Evolutionary conservation across 2,797 vertebrate genomes (phyloP).

Genomic region (Schizothorax lantsangensis): DNA sequence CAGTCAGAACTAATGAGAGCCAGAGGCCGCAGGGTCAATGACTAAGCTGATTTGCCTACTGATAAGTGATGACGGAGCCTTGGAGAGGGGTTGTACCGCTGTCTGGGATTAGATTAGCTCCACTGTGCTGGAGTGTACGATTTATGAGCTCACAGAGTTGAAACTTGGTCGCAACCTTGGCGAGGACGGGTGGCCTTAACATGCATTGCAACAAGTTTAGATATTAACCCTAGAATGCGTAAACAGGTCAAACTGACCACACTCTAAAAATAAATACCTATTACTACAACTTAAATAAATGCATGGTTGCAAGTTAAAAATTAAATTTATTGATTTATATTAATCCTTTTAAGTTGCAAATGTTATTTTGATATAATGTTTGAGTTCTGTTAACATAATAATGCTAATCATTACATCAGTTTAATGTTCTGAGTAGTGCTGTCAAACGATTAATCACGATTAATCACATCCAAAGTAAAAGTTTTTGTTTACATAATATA

Average conservation of each 20-base stretch:
- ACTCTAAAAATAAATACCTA: not conserved
- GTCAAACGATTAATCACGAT: no score
- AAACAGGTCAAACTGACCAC: not conserved
- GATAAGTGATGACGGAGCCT: constrained; percentile 74
- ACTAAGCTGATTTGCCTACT: constrained; percentile 88
- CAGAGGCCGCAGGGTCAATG: constrained; percentile 81
- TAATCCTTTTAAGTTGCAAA: no score
- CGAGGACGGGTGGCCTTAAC: not conserved
- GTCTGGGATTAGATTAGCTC: constrained; percentile 13
- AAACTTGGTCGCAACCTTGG: not conserved
- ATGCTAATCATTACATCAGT: not conserved
- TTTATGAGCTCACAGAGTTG: not conserved
- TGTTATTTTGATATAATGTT: no score
- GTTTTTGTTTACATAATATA: no score
- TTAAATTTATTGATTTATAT: not conserved
- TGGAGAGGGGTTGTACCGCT: constrained; percentile 48
- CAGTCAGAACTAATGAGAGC: constrained; percentile 81
- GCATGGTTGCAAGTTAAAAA: not conserved
- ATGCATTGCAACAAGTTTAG: not conserved
- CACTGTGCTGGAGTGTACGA: not conserved
- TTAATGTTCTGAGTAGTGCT: not conserved
- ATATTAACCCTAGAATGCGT: not conserved
- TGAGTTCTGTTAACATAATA: not conserved
- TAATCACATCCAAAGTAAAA: no score
- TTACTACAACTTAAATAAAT: not conserved